Conservation (phyloP, 2,888 invertebrate species). For the Rhingia rostrata region DNA sequence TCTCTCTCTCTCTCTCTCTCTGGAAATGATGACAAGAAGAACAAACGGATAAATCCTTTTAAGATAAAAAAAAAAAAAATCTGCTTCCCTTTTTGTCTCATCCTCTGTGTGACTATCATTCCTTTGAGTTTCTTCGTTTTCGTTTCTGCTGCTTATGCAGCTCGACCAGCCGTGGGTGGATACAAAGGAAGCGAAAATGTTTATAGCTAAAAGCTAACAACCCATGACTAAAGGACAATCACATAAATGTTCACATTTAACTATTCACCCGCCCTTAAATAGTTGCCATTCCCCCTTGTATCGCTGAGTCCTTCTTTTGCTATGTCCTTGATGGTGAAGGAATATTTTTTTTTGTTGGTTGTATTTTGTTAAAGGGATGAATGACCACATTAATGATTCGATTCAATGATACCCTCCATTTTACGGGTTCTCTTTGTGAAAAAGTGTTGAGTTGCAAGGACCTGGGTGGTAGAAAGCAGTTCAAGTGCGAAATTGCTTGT, state of each 20-base stretch:
- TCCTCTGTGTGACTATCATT: constrained; percentile 20
- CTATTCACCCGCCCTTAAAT: not conserved
- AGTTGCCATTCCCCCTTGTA: not conserved
- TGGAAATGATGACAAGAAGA: constrained; percentile 58
- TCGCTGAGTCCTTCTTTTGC: constrained; percentile 28
- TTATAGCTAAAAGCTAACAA: constrained; percentile 68
- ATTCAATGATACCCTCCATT: constrained; percentile 29
- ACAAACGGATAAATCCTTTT: constrained; percentile 67
- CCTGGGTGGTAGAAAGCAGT: constrained; percentile 20
- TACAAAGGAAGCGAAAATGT: constrained; percentile 32
- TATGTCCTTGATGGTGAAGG: constrained; percentile 62
- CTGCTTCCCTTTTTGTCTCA: constrained; percentile 8
- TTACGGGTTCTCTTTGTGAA: not conserved
- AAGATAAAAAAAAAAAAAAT: constrained; percentile 28
- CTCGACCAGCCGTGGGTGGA: constrained; percentile 50
- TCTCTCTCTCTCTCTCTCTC: constrained; percentile 35
- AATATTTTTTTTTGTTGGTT: not conserved
- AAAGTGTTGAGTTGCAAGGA: constrained; percentile 16
- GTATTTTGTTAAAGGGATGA: constrained; percentile 55
- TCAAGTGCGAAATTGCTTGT: constrained; percentile 41
- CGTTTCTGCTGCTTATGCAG: constrained; percentile 1
- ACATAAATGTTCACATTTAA: constrained; percentile 57
- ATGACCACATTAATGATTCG: constrained; percentile 70
- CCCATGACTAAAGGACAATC: constrained; percentile 63
- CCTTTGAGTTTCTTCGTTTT: constrained; percentile 26